Base-by-base conservation (phyloP, 1,140 invertebrate genomes). In the Acromyrmex heyeri region DNA sequence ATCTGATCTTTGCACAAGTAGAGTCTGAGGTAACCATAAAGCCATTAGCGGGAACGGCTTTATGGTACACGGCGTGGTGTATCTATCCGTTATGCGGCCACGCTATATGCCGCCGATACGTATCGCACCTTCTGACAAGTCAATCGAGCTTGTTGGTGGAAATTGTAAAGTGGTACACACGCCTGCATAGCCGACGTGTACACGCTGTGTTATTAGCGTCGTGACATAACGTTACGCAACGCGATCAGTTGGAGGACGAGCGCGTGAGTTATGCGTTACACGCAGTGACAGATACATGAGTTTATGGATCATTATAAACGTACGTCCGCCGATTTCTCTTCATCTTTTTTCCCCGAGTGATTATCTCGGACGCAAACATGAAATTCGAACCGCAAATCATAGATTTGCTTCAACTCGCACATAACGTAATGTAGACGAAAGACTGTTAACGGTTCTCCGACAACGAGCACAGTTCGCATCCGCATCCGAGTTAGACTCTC, bases 151-250 rank as follows among this genome's bases (percentile, higher is more conserved):
- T 24, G 62, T 86, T 65, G 61, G 27, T 77, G 61, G 79, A 87
- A 87, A 89, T 89, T 21, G 87, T 76, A 62, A 86, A 75, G 53
- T 76, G 87, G 61, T 69, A 69, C 61, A 75, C 70, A 30, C 76
- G 50, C 59, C 59, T 77, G 90, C 70, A 76, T 4, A 61, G 83
- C 48, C 61, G 55, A 62, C 69, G 76, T 55, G 65, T 12, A 69
- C 69, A 64, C 76, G 79, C 76, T 72, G 85, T 86, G 78, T 67
- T 70, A 88, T 79, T 78, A 75, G 69, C 75, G 76, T 57, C 82
- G 57, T 89, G 77, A 78, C 86, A 62, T 87, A 81, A 88, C 73
- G 81, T 89, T 88, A 89, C 65, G 86, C 75, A 87, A 89, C 75
- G 44, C 55, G 77, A 70, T 83, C 65, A 59, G 69, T 57, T 86